Base-by-base conservation (phyloP, 2,888 invertebrate genomes). In the Tachina fera region DNA sequence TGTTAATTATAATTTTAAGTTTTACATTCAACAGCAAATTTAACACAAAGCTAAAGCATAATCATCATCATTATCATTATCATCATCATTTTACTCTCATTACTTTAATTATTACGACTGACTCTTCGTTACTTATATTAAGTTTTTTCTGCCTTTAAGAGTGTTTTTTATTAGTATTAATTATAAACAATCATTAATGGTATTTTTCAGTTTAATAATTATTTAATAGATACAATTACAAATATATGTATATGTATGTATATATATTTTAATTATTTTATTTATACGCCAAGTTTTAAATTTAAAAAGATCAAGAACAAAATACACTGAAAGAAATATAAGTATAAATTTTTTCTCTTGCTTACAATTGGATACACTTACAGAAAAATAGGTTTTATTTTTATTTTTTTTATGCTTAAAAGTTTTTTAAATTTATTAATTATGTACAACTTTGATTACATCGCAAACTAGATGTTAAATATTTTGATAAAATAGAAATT, bases 41-140 rank as follows among this genome's bases (percentile, higher is more conserved):
- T 91, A 92, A 92, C 92, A 92, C 92, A 92, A 92, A 92, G 92
- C 92, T 91, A 92, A 81, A 92, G 92, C 92, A 92, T 88, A 92
- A 91, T 89, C 87, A 86, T 84, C 58, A 86, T 87, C 22, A 43
- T 41, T 5, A 60, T 60, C 9, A 9, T 60, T 41, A 13, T 67
- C n/a, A 31, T 49, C n/a, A 49, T 49, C 60, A 58, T 68, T 65
- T 39, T 16, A 41, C 43, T 31, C 31, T 31, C 31, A 5, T 31
- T 31, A 31, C 5, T 31, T 31, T 31, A 31, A 31, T 31, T 31
- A 31, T n/a, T 31, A 31, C 4, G 31, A 31, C 31, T 31, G 14
- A 31, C 53, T 68, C 16, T 79, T 67, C 81, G 87, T 87, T 16
- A 51, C 63, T 80, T 75, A 86, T 87, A 63, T 86, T 87, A 88